Evolutionary conservation across 2,888 invertebrate species (phyloP), one percentile per base, ranked within the genome.

Genomic region (Thecophora atra): DNA sequence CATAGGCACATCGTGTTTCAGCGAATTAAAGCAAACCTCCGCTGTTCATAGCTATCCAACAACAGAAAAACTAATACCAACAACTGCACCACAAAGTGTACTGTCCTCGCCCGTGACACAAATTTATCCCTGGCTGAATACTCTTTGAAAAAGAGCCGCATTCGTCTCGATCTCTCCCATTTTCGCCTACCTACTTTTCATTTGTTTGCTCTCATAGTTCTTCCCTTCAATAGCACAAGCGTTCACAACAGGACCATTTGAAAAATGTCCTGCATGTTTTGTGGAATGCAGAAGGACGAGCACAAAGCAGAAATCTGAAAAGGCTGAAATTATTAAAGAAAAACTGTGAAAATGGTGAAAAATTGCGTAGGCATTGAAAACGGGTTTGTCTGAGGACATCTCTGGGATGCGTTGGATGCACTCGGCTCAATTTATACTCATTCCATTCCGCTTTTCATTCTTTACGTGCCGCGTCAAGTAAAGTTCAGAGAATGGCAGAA

Each of bases 341-440:
- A 47, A 44, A 64, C 15, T 37, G 44, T 11, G 37, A 11, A 66
- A 66, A 52, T 28, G 28, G 52, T 66, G 51, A 66, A 66, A 66
- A 66, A 66, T 66, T 66, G 52, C 52, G 51, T 47, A 42, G 7
- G 56, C 17, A 63, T 63, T 37, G 21, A 3, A 66, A 66, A 66
- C n/a, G 37, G 37, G 6, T 37, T 30, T 30, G 4, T 30, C 30
- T 30, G 30, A 30, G 8, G 5, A 30, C 30, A 37, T 37, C 37
- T 11, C 37, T 37, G 7, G 7, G 37, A 37, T 37, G 37, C 37
- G 1, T 37, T 37, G 37, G 37, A 37, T 37, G 37, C 37, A 37
- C 7, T n/a, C n/a, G 11, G 6, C 37, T 37, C 6, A 37, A 37
- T 37, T 11, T 2, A 37, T 37, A 37, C 37, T 37, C 7, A 37